Evolutionary conservation across 2,797 vertebrate species (phyloP).

Genomic region (Chiroxiphia lanceolata): DNA sequence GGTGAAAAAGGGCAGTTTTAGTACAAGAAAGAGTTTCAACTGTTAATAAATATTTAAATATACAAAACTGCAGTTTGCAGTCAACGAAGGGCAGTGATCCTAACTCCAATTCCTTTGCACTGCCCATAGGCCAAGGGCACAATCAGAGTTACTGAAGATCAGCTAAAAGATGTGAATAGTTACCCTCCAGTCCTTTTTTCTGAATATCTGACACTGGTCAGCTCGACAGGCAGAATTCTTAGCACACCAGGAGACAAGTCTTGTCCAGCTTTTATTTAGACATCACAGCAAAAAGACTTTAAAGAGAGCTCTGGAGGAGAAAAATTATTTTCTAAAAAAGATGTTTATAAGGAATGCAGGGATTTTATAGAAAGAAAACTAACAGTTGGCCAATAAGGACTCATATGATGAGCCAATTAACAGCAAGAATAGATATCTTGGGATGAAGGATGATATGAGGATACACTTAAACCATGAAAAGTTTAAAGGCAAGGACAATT

Average conservation of each 20-base stretch:
- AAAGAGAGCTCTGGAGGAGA: neutral
- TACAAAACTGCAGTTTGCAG: neutral
- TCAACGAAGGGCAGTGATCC: neutral
- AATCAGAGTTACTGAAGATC: neutral
- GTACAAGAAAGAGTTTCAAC: neutral
- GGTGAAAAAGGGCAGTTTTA: neutral
- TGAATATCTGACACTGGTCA: neutral
- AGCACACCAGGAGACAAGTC: neutral
- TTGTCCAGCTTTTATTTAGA: neutral
- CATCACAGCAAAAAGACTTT: neutral
- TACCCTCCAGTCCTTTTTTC: neutral
- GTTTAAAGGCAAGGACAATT: constrained; percentile 25
- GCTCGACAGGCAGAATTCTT: constrained; percentile 2
- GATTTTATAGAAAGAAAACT: constrained; percentile 12
- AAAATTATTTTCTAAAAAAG: neutral
- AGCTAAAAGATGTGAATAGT: neutral
- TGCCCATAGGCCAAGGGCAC: neutral
- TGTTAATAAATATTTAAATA: neutral
- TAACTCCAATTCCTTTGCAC: neutral
- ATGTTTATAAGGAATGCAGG: constrained; percentile 15
- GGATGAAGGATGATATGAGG: constrained; percentile 3
- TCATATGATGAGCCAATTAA: constrained; percentile 30
- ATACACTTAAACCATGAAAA: constrained; percentile 10
- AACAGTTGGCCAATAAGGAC: neutral
- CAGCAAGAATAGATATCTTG: constrained; percentile 20